phyloP scores from a whole-genome alignment of 2,888 invertebrate species.

The Marronus borbonicus region DNA sequence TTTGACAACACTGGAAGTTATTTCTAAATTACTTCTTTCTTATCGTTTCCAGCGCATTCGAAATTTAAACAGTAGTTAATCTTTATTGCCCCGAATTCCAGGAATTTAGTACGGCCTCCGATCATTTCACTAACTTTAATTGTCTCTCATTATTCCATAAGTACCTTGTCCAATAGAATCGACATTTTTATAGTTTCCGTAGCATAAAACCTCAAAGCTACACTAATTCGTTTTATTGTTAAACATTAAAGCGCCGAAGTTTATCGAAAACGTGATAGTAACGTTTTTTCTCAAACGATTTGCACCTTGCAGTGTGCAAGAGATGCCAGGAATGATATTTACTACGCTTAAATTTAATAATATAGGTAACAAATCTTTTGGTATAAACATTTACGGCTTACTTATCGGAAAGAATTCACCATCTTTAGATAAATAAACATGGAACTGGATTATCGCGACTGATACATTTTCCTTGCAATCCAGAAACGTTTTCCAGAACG shows the following conservation, averaged over 20 bases:
- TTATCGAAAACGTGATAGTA: background rate
- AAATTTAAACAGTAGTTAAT: too few relatives aligned
- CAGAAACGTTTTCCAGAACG: slow-evolving; percentile 13
- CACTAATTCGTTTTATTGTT: slow-evolving; percentile 1
- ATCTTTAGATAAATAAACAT: slow-evolving; percentile 14
- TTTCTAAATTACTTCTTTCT: too few relatives aligned
- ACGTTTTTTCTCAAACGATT: background rate
- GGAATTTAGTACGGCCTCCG: too few relatives aligned
- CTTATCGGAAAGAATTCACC: slow-evolving; percentile 7
- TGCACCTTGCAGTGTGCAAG: background rate
- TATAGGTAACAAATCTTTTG: slow-evolving; percentile 11
- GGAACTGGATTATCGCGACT: background rate
- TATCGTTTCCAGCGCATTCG: too few relatives aligned
- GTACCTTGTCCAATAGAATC: too few relatives aligned
- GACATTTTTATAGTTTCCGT: too few relatives aligned
- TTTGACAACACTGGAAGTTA: too few relatives aligned
- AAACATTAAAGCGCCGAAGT: background rate
- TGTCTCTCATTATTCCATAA: too few relatives aligned
- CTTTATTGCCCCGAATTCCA: too few relatives aligned
- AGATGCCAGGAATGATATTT: background rate
- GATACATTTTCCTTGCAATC: slow-evolving; percentile 10
- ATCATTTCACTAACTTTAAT: too few relatives aligned
- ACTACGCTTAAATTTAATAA: background rate
- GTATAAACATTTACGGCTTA: slow-evolving; percentile 12
- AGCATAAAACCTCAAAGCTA: background rate